A percentile compares a stretch with the other conserved stretches of the same genome.
phyloP scores from a whole-genome alignment of 1,140 invertebrate genomes.

The Achatina immaculata region DNA sequence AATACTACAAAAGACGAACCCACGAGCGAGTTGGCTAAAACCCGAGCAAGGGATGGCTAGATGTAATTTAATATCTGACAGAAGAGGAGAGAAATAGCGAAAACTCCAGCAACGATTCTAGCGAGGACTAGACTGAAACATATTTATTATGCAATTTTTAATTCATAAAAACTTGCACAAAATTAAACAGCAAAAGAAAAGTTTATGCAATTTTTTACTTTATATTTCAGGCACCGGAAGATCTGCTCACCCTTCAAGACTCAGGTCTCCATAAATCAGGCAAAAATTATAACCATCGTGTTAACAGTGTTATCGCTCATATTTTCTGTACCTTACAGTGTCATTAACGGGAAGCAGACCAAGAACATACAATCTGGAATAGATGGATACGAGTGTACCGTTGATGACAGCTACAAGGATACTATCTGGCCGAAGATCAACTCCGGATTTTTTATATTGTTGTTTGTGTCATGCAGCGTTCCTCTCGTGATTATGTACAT shows the following conservation, averaged over 20 bases:
- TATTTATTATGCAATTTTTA: too few species aligned
- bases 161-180: too few species aligned
- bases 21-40: too few species aligned
- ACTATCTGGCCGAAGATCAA: constrained; percentile 37
- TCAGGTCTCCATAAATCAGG: neutral
- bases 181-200: too few species aligned
- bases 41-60: too few species aligned
- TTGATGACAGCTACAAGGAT: constrained; percentile 33
- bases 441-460: constrained; percentile 26
- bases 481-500: constrained; percentile 19
- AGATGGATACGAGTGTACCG: constrained; percentile 30
- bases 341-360: constrained; percentile 34
- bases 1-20: too few species aligned
- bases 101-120: too few species aligned
- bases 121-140: too few species aligned
- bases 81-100: too few species aligned
- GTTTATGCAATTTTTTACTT: too few species aligned
- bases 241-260: neutral
- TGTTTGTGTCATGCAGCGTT: constrained; percentile 28
- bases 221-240: constrained; percentile 12
- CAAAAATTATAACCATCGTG: neutral
- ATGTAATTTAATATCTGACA: too few species aligned
- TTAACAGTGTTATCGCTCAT: neutral
- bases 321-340: constrained; percentile 11
- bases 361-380: constrained; percentile 8